Evolutionary conservation across 2,888 invertebrate genomes (phyloP).

Genomic region (Mythimna vitellina): DNA sequence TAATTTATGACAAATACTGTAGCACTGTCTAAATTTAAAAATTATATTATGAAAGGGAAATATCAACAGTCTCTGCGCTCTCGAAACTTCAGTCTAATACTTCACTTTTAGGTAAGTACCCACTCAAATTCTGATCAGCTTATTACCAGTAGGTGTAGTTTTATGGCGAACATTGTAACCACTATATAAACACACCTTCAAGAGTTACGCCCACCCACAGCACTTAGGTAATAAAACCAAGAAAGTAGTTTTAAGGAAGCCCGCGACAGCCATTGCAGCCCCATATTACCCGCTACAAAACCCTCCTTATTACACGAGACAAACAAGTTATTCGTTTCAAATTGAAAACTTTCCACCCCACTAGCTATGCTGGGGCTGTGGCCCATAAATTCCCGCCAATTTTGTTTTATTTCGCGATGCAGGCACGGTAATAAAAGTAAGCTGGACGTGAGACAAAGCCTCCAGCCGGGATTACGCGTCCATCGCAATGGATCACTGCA

Average conservation of each 20-base stretch:
- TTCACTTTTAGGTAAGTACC: conserved; percentile 41
- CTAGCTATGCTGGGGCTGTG: conserved; percentile 86
- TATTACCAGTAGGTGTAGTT: conserved; percentile 51
- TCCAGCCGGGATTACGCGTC: conserved; percentile 87
- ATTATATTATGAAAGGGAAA: background rate
- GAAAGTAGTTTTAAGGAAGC: conserved; percentile 90
- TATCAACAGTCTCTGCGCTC: background rate
- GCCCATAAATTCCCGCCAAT: conserved; percentile 90
- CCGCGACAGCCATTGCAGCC: conserved; percentile 86
- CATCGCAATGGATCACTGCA: conserved; percentile 89
- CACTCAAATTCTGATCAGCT: conserved; percentile 54
- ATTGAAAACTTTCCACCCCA: conserved; percentile 91
- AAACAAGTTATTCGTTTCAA: conserved; percentile 91
- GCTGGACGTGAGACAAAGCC: conserved; percentile 90
- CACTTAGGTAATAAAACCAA: conserved; percentile 89
- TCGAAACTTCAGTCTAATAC: background rate
- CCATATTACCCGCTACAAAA: conserved; percentile 87
- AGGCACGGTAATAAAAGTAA: conserved; percentile 91
- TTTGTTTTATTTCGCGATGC: conserved; percentile 90
- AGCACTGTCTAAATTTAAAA: background rate
- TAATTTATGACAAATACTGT: background rate
- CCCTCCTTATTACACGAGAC: conserved; percentile 89
- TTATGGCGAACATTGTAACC: conserved; percentile 66
- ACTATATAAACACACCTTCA: conserved; percentile 69
- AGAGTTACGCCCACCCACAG: conserved; percentile 80